phyloP scores from a whole-genome alignment of 2,797 vertebrate species.

The Sebastes taczanowskii region DNA sequence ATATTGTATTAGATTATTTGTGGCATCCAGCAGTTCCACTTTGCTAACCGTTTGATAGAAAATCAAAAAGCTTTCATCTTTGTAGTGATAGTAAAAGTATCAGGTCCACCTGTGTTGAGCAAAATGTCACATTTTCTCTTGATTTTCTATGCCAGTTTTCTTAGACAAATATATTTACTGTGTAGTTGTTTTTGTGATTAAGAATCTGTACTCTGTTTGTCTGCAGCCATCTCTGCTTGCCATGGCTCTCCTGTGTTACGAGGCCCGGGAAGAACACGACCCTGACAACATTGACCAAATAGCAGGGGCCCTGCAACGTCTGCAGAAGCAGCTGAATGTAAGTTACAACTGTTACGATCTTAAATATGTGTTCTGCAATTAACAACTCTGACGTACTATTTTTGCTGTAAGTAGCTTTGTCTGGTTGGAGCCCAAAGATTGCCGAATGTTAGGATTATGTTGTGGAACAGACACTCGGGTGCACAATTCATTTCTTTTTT shows the following conservation, averaged over 20 bases:
- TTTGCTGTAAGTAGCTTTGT: neutral
- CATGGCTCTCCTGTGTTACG: slow-evolving; percentile 87
- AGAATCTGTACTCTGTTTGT: slow-evolving; percentile 8
- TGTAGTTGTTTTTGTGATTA: neutral
- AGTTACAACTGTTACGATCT: neutral
- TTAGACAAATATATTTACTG: neutral
- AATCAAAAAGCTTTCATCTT: neutral
- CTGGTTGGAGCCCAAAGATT: neutral
- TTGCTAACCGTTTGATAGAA: neutral
- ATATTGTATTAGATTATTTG: neutral
- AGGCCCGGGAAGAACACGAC: slow-evolving; percentile 86
- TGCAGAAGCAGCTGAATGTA: slow-evolving; percentile 89
- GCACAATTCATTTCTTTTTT: neutral
- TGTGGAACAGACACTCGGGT: accelerated
- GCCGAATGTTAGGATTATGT: neutral
- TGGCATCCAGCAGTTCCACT: neutral
- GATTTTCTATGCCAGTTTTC: neutral
- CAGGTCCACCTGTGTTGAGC: neutral
- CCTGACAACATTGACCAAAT: slow-evolving; percentile 77
- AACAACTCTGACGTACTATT: neutral
- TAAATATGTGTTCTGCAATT: neutral
- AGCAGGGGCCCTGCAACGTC: slow-evolving; percentile 79
- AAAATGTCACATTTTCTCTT: neutral
- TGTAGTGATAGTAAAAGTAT: neutral
- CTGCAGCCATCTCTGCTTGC: slow-evolving; percentile 92